These are phyloP conservation scores for Cyaniris semiargus DNA, from an alignment of 2,888 invertebrate species.

Conservation along the genomic window DNA sequence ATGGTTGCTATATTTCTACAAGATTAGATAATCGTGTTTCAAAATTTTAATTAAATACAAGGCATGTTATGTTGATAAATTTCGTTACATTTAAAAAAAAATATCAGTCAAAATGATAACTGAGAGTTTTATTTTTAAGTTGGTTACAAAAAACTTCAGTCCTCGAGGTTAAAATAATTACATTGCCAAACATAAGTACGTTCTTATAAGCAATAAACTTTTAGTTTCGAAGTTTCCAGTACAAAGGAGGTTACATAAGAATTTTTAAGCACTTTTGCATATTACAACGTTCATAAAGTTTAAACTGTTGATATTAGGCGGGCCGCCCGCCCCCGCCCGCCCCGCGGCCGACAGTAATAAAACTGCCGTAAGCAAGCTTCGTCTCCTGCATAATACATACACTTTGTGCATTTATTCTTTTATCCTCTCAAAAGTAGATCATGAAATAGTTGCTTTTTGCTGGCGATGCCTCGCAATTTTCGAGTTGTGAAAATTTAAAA, in stretches of 20 bases:
- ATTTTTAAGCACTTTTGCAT: conserved; percentile 39
- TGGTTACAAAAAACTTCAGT: conserved; percentile 28
- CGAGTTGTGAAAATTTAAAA: conserved; percentile 6
- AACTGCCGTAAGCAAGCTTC: conserved; percentile 38
- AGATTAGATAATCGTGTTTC: neutral
- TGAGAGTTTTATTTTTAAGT: neutral
- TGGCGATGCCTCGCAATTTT: neutral
- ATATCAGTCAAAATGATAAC: neutral
- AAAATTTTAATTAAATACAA: too few relatives aligned
- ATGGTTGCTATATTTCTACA: neutral
- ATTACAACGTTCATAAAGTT: conserved; percentile 42
- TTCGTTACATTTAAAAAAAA: too few relatives aligned
- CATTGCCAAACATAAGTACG: conserved; percentile 39
- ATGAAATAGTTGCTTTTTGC: conserved; percentile 30
- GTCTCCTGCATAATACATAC: conserved; percentile 40
- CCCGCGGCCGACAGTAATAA: conserved; percentile 38
- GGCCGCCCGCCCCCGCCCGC: neutral
- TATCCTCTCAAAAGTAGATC: conserved; percentile 34
- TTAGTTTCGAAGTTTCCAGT: neutral
- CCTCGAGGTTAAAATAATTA: conserved; percentile 43
- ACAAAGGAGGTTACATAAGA: conserved; percentile 36
- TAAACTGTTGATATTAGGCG: conserved; percentile 42
- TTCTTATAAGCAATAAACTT: conserved; percentile 31
- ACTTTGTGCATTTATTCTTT: conserved; percentile 33
- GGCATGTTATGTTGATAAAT: too few relatives aligned